Percentiles rank a stretch among this genome's conserved stretches.
phyloP scores from a whole-genome alignment of 2,888 invertebrate species.

The Orthosia incerta region DNA sequence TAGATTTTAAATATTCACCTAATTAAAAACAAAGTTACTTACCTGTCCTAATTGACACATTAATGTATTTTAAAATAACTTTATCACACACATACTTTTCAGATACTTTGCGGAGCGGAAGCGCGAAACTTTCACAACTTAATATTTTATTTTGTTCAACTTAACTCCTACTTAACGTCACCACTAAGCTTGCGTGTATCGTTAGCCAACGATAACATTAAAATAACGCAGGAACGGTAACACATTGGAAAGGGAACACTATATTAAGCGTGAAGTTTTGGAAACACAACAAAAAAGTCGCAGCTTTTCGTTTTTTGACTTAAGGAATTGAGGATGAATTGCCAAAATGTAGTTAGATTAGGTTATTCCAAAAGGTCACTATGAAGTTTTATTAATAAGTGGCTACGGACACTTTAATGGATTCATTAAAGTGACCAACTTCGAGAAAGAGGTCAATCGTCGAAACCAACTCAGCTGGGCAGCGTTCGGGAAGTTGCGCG shows the following conservation, averaged over 20 bases:
- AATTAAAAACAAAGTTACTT: constrained; percentile 5
- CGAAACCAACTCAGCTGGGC: too few species aligned
- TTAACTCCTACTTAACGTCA: neutral
- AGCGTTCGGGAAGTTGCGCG: too few species aligned
- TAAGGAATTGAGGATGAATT: neutral
- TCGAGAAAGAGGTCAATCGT: too few species aligned
- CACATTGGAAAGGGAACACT: constrained; percentile 37
- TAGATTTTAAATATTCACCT: too few species aligned
- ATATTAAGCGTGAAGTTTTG: constrained; percentile 16
- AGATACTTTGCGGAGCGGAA: neutral
- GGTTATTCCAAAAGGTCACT: neutral
- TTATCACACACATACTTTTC: constrained; percentile 24
- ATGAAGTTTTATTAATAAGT: neutral
- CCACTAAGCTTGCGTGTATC: constrained; percentile 54
- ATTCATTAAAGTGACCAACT: too few species aligned
- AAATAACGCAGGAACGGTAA: constrained; percentile 56
- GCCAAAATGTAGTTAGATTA: neutral
- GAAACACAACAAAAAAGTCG: constrained; percentile 12
- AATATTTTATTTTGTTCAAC: constrained; percentile 24
- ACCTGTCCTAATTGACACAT: neutral
- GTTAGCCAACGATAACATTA: constrained; percentile 51
- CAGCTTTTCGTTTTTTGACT: neutral
- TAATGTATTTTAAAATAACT: neutral
- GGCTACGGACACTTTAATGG: neutral
- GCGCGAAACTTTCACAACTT: neutral